Conservation (phyloP, 2,888 invertebrate genomes). For the Pandemis heparana region DNA sequence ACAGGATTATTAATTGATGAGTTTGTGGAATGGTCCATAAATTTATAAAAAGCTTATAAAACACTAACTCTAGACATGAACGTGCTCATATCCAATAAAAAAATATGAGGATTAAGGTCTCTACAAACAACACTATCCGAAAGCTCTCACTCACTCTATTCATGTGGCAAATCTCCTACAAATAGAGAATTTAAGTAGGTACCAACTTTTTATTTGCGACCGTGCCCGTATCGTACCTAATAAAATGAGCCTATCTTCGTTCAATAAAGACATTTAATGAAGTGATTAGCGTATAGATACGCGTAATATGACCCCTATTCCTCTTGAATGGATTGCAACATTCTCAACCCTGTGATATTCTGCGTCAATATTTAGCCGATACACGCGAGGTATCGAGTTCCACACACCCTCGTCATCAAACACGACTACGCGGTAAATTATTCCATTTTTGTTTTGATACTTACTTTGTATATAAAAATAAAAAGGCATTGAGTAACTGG, state of each 20-base stretch:
- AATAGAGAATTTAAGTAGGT: no score
- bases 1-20: no score
- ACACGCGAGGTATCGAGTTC: conserved; percentile 75
- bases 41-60: no score
- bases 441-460: conserved; percentile 66
- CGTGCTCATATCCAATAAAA: no score
- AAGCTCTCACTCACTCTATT: no score
- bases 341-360: conserved; percentile 25
- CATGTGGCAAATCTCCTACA: no score
- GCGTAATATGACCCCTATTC: conserved; percentile 2
- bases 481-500: not conserved
- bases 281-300: not conserved
- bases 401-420: conserved; percentile 77
- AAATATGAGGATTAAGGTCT: no score
- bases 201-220: no score
- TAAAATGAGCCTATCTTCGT: not conserved
- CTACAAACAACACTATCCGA: no score
- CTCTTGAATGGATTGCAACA: not conserved
- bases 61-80: no score
- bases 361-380: conserved; percentile 49
- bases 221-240: no score
- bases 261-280: not conserved
- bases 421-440: conserved; percentile 67
- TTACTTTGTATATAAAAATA: conserved; percentile 35
- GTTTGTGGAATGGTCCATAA: no score